Base-by-base conservation (phyloP, 1,140 invertebrate species). In the Neocloeon triangulifer region DNA sequence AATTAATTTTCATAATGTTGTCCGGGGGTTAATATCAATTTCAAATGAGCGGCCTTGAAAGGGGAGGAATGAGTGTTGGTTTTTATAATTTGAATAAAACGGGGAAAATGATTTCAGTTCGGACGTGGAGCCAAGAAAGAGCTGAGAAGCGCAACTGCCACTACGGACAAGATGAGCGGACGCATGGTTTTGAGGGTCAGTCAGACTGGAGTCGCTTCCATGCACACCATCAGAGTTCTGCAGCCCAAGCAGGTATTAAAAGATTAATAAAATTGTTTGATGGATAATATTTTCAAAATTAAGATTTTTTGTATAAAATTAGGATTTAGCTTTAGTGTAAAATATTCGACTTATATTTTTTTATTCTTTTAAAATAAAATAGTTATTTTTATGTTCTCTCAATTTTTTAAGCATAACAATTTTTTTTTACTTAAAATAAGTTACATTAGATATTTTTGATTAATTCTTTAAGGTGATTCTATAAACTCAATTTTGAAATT, bases 211-310 rank as follows among this genome's bases (percentile, higher is more conserved):
- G 67, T 66, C 10, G 75, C 76, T 18, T 72, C 74, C 21, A 52
- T 82, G 14, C 73, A 80, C 48, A 75, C 73, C 9, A 81, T 82
- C 38, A 72, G 69, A 42, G 78, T 82, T 32, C 58, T 77, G 28
- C 77, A 81, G 45, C 78, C 78, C 3, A 81, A 78, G 59, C 76
- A 82, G 62, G 77, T 80, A 58, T n/a, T n/a, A n/a, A n/a, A n/a
- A n/a, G n/a, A n/a, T n/a, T n/a, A n/a, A n/a, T n/a, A n/a, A n/a
- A n/a, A n/a, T n/a, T n/a, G n/a, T n/a, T n/a, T n/a, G n/a, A 28
- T 30, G 25, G 28, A 19, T 27, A 5, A 6, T n/a, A 27, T 17
- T 38, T 2, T 29, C 16, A 37, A 13, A 15, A 36, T 17, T 32
- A 2, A 32, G 33, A 33, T 17, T n/a, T 32, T 35, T 39, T 39